phyloP scores from a whole-genome alignment of 2,113 vertebrate species.

The Pituophis catenifer region DNA sequence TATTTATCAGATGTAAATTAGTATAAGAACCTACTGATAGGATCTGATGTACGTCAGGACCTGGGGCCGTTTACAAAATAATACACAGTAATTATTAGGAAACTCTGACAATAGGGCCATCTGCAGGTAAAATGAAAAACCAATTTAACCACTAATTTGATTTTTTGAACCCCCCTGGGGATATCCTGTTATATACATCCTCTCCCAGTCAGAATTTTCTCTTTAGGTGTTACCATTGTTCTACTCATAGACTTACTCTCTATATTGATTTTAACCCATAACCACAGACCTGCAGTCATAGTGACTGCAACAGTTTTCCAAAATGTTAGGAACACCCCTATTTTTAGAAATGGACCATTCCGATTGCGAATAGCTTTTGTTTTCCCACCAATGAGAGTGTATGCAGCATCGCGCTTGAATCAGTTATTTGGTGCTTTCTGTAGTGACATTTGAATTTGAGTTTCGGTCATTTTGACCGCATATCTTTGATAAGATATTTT shows the following conservation, averaged over 20 bases:
- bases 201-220: not conserved
- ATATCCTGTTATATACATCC: not conserved
- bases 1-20: not conserved
- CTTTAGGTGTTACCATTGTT: not conserved
- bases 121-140: not conserved
- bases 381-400: too few species aligned
- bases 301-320: too few species aligned
- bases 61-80: not conserved
- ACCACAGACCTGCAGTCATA: too few species aligned
- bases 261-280: not conserved
- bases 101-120: not conserved
- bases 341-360: too few species aligned
- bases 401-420: too few species aligned
- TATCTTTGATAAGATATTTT: too few species aligned
- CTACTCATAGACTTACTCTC: not conserved
- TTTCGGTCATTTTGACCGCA: too few species aligned
- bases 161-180: not conserved
- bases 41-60: not conserved
- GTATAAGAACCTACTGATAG: not conserved
- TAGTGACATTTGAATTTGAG: too few species aligned
- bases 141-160: not conserved
- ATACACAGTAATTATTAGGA: not conserved
- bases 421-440: too few species aligned
- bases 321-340: too few species aligned
- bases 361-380: too few species aligned